Evolutionary conservation across 2,888 invertebrate genomes (phyloP).

Genomic region (Standfussiana lucernea): DNA sequence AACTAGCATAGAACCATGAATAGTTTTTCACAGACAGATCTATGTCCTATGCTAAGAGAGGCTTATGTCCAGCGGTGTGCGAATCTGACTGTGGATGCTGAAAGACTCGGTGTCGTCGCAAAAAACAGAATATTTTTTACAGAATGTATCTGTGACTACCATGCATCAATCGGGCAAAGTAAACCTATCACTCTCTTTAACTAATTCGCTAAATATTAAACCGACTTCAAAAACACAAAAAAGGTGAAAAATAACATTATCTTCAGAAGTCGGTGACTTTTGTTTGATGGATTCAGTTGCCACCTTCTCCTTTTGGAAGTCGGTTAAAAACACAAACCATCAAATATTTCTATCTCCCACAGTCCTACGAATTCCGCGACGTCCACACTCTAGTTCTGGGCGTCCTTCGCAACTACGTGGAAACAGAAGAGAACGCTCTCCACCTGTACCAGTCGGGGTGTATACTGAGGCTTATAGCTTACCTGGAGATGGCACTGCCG

Average conservation of each 20-base stretch:
- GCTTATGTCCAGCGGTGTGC: background rate
- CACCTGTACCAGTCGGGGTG: conserved; percentile 86
- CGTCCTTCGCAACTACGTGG: conserved; percentile 84
- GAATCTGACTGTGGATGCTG: background rate
- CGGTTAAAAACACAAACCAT: background rate
- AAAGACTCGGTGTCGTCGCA: background rate
- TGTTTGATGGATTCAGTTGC: too few relatives aligned
- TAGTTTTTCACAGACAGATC: background rate
- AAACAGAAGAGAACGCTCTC: conserved; percentile 83
- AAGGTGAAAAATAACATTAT: too few relatives aligned
- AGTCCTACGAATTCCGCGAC: conserved; percentile 88
- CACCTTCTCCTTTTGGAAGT: too few relatives aligned
- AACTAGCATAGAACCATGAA: background rate
- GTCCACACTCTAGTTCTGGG: conserved; percentile 84
- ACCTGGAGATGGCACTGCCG: conserved; percentile 86
- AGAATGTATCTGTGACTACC: background rate
- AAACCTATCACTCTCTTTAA: background rate
- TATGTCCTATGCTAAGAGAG: background rate
- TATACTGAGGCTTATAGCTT: conserved; percentile 83
- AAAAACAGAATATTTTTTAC: background rate
- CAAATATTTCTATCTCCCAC: background rate
- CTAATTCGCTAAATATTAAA: background rate
- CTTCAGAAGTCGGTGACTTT: too few relatives aligned
- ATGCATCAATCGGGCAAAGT: background rate
- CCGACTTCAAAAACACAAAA: too few relatives aligned